These are phyloP conservation scores for Formica selysi DNA, from an alignment of 1,140 invertebrate genomes.

Conservation along the genomic window DNA sequence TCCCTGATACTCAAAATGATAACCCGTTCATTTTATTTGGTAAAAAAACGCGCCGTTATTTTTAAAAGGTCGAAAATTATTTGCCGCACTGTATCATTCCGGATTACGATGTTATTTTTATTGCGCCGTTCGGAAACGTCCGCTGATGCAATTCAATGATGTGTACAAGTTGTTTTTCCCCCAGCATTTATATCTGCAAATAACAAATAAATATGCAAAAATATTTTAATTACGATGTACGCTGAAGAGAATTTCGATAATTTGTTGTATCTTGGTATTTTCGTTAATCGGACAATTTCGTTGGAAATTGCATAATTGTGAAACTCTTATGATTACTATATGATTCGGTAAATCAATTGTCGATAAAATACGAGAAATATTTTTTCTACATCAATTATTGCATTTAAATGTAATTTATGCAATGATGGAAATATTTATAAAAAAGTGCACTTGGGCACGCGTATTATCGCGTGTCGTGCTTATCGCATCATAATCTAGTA, in stretches of 20 bases:
- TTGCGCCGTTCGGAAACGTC: background rate
- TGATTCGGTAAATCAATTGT: background rate
- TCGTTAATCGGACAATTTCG: background rate
- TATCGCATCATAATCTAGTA: conserved; percentile 29
- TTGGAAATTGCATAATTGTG: background rate
- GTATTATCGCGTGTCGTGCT: background rate
- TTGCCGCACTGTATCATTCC: too few species aligned
- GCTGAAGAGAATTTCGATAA: conserved; percentile 9
- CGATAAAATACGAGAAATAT: background rate
- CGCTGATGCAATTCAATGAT: background rate
- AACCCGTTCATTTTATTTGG: background rate
- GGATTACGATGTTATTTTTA: conserved; percentile 20
- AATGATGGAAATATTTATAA: background rate
- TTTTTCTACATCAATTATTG: conserved; percentile 5
- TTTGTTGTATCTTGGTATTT: background rate
- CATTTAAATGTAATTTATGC: conserved; percentile 6
- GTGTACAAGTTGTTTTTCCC: background rate
- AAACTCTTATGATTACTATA: conserved; percentile 1
- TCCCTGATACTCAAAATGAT: background rate
- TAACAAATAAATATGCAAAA: conserved; percentile 7
- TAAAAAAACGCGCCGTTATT: background rate
- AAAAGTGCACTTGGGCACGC: background rate
- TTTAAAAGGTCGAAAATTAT: background rate
- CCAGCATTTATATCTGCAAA: background rate
- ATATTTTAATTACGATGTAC: background rate